Conservation (phyloP, 2,797 vertebrate species). For the Microchirus variegatus region DNA sequence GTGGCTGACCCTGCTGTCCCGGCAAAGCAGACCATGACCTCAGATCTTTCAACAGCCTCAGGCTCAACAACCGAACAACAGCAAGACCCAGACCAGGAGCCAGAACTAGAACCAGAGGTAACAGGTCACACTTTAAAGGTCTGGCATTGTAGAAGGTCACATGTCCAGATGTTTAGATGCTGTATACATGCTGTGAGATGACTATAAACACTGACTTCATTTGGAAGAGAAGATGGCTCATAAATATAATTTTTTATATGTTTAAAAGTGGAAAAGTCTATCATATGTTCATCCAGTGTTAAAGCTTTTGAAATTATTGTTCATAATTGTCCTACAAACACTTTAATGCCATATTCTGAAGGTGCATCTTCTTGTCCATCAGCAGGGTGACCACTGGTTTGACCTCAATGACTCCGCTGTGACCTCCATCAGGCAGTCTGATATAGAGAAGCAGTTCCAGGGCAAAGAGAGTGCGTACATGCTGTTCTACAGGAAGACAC, state of each 20-base stretch:
- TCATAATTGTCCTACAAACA: not conserved
- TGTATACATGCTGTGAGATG: not conserved
- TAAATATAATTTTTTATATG: no score
- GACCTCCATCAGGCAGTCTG: slow-evolving; percentile 87
- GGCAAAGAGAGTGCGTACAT: slow-evolving; percentile 99
- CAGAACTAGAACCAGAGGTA: slow-evolving; percentile 56
- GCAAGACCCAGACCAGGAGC: slow-evolving; percentile 15
- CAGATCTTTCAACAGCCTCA: slow-evolving; percentile 21
- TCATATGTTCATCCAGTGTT: no score
- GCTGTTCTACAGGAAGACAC: slow-evolving; percentile 94
- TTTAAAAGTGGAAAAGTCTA: no score
- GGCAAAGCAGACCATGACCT: slow-evolving; percentile 17
- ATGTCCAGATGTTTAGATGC: not conserved
- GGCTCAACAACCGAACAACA: slow-evolving; percentile 32
- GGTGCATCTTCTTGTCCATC: slow-evolving; percentile 38
- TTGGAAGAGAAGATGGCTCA: no score
- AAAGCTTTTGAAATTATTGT: no score
- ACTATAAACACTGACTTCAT: not conserved
- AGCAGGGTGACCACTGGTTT: slow-evolving; percentile 89
- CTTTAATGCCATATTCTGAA: slow-evolving; percentile 31
- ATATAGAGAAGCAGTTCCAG: slow-evolving; percentile 95
- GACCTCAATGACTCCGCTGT: slow-evolving; percentile 94
- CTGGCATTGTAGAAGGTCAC: not conserved
- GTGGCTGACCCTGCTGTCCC: slow-evolving; percentile 37
- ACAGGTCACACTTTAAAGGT: not conserved